Evolutionary conservation across 2,888 invertebrate genomes (phyloP).

Genomic region (Drosophila yooni): DNA sequence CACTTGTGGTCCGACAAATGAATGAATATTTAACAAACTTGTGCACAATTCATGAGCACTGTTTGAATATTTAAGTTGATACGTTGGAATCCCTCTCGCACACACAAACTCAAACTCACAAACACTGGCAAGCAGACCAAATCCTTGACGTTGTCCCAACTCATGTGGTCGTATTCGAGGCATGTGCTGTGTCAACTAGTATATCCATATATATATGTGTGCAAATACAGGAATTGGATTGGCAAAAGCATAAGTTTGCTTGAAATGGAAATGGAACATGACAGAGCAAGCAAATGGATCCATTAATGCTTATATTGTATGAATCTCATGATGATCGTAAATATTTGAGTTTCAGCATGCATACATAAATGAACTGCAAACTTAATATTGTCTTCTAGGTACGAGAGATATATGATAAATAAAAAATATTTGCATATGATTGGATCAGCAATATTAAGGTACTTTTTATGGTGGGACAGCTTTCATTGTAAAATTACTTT

Average conservation of each 20-base stretch:
- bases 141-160: slow-evolving; percentile 13
- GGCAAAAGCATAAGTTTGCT: slow-evolving; percentile 12
- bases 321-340: background rate
- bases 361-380: background rate
- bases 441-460: background rate
- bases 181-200: slow-evolving; percentile 3
- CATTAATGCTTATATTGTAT: slow-evolving; percentile 7
- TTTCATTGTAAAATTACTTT: background rate
- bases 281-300: background rate
- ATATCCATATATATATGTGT: slow-evolving; percentile 5
- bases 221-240: background rate
- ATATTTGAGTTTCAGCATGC: background rate
- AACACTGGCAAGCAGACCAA: background rate
- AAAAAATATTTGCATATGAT: background rate
- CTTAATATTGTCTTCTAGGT: background rate
- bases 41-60: slow-evolving; percentile 63
- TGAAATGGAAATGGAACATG: background rate
- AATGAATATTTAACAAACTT: slow-evolving; percentile 77
- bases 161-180: slow-evolving; percentile 1
- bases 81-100: slow-evolving; percentile 20
- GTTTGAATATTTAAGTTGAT: slow-evolving; percentile 65
- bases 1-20: slow-evolving; percentile 67
- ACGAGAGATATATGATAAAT: background rate
- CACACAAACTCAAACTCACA: slow-evolving; percentile 15
- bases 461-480: background rate